Percentiles rank a stretch among this genome's conserved stretches.
Evolutionary conservation across 2,888 invertebrate genomes (phyloP).

Genomic region (Micropterix aruncella): DNA sequence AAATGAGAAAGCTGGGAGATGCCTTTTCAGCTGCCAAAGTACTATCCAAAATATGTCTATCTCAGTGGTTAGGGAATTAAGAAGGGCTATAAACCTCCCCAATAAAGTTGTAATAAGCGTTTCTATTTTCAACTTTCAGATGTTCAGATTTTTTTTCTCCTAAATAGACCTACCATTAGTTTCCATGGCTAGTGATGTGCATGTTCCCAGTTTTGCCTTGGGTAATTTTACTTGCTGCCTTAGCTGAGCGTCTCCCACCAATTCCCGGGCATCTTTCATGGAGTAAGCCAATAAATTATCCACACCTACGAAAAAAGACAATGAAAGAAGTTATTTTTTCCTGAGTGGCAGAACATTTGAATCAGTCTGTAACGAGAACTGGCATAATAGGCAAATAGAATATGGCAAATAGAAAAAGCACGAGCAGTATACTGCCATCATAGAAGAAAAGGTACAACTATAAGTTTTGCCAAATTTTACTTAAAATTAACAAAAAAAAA

Average conservation of each 20-base stretch:
- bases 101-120: not conserved
- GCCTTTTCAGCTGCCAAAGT: not conserved
- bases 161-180: conserved; percentile 57
- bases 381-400: too few species aligned
- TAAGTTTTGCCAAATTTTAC: too few species aligned
- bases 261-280: conserved; percentile 53
- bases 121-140: too few species aligned
- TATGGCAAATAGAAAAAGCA: too few species aligned
- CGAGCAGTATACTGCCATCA: too few species aligned
- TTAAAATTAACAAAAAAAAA: too few species aligned
- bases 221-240: conserved; percentile 61
- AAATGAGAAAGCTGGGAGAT: not conserved
- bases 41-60: too few species aligned
- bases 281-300: conserved; percentile 67
- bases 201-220: conserved; percentile 62
- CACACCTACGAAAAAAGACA: conserved; percentile 37
- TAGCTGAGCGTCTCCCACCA: conserved; percentile 58
- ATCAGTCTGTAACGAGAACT: too few species aligned
- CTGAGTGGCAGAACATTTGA: too few species aligned
- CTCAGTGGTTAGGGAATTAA: too few species aligned
- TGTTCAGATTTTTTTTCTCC: too few species aligned
- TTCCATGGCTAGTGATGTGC: conserved; percentile 69
- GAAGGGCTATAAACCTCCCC: not conserved
- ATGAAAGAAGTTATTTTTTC: not conserved
- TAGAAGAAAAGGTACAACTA: too few species aligned